Evolutionary conservation across 1,140 invertebrate species (phyloP), one percentile per base, ranked within the genome.

Genomic region (Saccostrea echinata): DNA sequence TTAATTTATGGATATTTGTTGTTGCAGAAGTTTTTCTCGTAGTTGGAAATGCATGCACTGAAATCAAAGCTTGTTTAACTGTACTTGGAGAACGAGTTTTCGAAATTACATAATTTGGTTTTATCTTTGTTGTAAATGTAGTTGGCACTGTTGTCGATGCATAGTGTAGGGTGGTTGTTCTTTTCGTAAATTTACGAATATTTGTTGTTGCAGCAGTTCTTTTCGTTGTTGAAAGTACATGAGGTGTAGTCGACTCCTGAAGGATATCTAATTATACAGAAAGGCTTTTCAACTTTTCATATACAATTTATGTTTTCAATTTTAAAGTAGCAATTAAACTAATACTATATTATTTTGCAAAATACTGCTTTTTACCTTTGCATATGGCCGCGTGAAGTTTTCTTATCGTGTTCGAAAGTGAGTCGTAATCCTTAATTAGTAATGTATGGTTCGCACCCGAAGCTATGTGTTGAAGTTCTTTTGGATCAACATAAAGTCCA

Each of bases 361-460:
- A n/a, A n/a, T n/a, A n/a, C n/a, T n/a, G n/a, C n/a, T n/a, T 6
- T n/a, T 61, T 76, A 76, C 68, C 68, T 76, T 76, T 76, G 30
- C 68, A 76, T 33, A 76, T 30, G 16, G 27, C 16, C 13, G 68
- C 12, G 30, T 33, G 12, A 11, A 76, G 3, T 30, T 35, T 33
- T 76, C 11, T 18, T 30, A 76, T 76, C 1, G 27, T 13, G 1
- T 30, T 27, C 0, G 68, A 35, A 33, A 76, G 1, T 30, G 27
- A 30, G 11, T 76, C 12, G 24, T 16, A 76, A 76, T 76, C 27
- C 33, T 13, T 11, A 76, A 76, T 33, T 16, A 16, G 27, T 1
- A 76, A 76, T 13, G 30, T 33, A 16, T 27, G 68, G 18, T 13
- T 30, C 27, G 27, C 30, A 16, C 27, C 13, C 16, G 24, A 30